Percentiles rank a stretch among this genome's conserved stretches.
Evolutionary conservation across 2,888 invertebrate genomes (phyloP).

Genomic region (Synanthedon vespiformis): DNA sequence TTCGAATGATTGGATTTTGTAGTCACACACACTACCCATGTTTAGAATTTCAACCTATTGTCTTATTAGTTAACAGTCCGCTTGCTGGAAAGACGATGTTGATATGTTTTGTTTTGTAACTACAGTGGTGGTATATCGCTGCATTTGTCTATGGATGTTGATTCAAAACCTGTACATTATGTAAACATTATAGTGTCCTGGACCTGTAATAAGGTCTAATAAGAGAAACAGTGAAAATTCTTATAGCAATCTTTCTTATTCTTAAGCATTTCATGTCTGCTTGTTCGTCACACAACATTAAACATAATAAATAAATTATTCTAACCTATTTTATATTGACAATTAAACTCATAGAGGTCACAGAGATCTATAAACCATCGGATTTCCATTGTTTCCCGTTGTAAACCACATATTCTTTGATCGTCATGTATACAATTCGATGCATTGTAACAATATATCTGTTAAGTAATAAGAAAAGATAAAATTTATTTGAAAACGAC

Average conservation of each 20-base stretch:
- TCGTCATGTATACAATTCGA: conserved; percentile 29
- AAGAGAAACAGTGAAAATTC: not conserved
- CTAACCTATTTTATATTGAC: conserved; percentile 41
- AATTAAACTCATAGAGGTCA: conserved; percentile 49
- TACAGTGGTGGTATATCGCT: conserved; percentile 14
- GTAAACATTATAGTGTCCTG: not conserved
- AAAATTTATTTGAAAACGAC: not conserved
- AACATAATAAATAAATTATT: not conserved
- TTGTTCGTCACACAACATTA: no score
- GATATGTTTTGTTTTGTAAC: conserved; percentile 1
- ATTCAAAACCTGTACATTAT: conserved; percentile 28
- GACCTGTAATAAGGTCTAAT: no score
- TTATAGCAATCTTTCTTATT: no score
- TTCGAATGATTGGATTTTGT: not conserved
- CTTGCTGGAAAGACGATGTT: conserved; percentile 3
- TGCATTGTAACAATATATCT: conserved; percentile 11
- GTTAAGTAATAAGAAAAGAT: not conserved
- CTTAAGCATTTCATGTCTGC: no score
- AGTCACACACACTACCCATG: conserved; percentile 6
- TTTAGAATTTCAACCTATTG: conserved; percentile 22
- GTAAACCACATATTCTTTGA: conserved; percentile 28
- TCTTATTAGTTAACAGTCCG: conserved; percentile 15
- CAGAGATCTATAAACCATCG: conserved; percentile 48
- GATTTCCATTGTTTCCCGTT: conserved; percentile 24
- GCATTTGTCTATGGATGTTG: conserved; percentile 21